Base-by-base conservation (phyloP, 2,797 vertebrate genomes). In the Synanceia verrucosa region DNA sequence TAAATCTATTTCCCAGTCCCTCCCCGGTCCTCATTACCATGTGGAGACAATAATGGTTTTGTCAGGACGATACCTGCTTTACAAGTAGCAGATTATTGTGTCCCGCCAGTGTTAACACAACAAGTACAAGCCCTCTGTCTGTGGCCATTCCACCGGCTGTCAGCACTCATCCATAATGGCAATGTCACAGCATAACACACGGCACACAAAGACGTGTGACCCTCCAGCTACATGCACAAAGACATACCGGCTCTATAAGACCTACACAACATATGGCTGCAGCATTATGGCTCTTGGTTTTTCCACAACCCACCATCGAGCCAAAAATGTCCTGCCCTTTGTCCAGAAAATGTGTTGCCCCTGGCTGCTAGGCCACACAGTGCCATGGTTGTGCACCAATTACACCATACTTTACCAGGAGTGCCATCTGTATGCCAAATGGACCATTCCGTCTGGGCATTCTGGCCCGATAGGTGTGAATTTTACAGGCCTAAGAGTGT, bases 21-120 rank as follows among this genome's bases (percentile, higher is more conserved):
- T 93, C 89, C 91, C 92, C 57, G 18, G 86, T 71, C 90, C 95
- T 95, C 94, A 96, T 96, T 94, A 95, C 91, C 91, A 95, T 95
- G 90, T 92, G 90, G 90, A 93, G 93, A 94, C 82, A 93, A 94
- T 96, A 92, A 93, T 95, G 94, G 93, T 94, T 94, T 94, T 94
- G 94, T 95, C 93, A 91, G 86, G 94, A 93, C 93, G 93, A 95
- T 95, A 95, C 94, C 94, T 95, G 93, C 95, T 95, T 96, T 95
- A 96, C 96, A 96, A 96, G 96, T 93, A 95, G 94, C 94, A 93
- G 90, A 94, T 96, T 95, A 95, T 90, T 95, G 90, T 95, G 94
- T 93, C 87, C 94, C 92, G 92, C 93, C 91, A 95, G 93, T 94
- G 93, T 91, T 93, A 95, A 88, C 94, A 87, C 91, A 94, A 91